A percentile compares a stretch with the other conserved stretches of the same genome.
Conservation (phyloP, 2,113 vertebrate genomes). For the Charina bottae region DNA sequence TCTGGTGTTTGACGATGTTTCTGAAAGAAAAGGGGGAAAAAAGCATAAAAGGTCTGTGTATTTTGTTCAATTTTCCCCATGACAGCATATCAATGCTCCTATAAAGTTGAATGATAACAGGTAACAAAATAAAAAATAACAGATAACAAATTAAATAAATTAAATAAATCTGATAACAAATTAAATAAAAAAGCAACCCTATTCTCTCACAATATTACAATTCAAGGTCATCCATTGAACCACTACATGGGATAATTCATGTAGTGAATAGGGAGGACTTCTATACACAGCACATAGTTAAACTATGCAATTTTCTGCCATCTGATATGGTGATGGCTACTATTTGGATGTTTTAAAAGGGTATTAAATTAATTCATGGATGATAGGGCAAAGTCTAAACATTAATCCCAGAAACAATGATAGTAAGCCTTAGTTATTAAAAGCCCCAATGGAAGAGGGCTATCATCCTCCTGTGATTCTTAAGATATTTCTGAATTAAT, state of each 20-base stretch:
- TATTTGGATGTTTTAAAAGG: not conserved
- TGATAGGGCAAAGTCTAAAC: not conserved
- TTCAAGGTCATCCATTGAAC: not conserved
- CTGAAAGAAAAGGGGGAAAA: conserved; percentile 66
- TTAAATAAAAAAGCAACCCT: not conserved
- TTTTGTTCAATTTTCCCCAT: not conserved
- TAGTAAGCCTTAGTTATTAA: not conserved
- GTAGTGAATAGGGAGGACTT: not conserved
- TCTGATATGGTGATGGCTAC: not conserved
- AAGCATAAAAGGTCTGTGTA: not conserved
- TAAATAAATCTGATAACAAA: too few relatives aligned
- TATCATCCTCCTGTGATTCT: not conserved
- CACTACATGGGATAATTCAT: not conserved
- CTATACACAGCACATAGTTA: too few relatives aligned
- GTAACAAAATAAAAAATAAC: too few relatives aligned
- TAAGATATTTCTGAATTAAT: not conserved
- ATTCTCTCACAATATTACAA: not conserved
- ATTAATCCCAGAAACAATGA: not conserved
- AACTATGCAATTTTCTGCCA: not conserved
- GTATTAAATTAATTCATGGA: not conserved
- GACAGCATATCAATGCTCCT: not conserved
- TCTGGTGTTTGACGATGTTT: conserved; percentile 90
- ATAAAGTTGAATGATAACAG: not conserved
- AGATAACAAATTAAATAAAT: not conserved
- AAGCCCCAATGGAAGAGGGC: not conserved